These are phyloP conservation scores for Echinarachnius parma DNA, from an alignment of 53 echinoderm and acorn worm species.

Conservation along the genomic window DNA sequence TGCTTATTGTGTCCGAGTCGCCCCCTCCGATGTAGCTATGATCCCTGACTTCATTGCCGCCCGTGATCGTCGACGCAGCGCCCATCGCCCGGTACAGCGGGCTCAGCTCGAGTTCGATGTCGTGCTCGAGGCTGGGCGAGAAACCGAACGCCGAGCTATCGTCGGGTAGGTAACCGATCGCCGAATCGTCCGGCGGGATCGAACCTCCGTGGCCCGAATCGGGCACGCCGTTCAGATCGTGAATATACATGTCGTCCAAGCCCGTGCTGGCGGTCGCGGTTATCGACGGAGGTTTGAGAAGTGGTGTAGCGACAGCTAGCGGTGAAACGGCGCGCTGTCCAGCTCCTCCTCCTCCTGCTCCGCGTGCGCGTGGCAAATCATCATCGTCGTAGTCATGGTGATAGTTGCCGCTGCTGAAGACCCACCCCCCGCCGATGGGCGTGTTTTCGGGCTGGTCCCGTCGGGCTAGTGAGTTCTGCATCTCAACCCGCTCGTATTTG, in stretches of 20 bases:
- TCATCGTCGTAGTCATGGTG: slow-evolving; percentile 28
- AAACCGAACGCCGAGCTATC: slow-evolving; percentile 34
- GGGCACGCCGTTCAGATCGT: slow-evolving; percentile 35
- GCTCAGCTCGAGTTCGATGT: slow-evolving; percentile 26
- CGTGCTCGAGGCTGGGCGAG: slow-evolving; percentile 37
- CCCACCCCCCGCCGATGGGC: slow-evolving; percentile 37
- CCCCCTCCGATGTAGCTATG: slow-evolving; percentile 30
- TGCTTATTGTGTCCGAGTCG: slow-evolving; percentile 40
- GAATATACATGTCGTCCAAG: background rate
- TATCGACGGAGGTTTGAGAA: slow-evolving; percentile 4
- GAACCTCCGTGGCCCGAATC: slow-evolving; percentile 43
- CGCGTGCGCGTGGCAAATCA: background rate
- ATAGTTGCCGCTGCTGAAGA: slow-evolving; percentile 5
- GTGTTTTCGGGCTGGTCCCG: slow-evolving; percentile 1
- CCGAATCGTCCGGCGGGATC: slow-evolving; percentile 37
- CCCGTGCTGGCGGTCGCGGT: background rate
- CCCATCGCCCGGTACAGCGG: slow-evolving; percentile 25
- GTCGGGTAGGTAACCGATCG: slow-evolving; percentile 21
- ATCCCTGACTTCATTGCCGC: slow-evolving; percentile 18
- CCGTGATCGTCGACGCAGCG: background rate
- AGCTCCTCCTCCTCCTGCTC: no score
- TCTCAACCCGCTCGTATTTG: slow-evolving; percentile 34
- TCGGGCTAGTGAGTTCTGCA: slow-evolving; percentile 23
- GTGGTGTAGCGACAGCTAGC: slow-evolving; percentile 31
- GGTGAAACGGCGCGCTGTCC: slow-evolving; percentile 43